These are phyloP conservation scores for Tachina fera DNA, from an alignment of 2,888 invertebrate genomes.

Conservation along the genomic window DNA sequence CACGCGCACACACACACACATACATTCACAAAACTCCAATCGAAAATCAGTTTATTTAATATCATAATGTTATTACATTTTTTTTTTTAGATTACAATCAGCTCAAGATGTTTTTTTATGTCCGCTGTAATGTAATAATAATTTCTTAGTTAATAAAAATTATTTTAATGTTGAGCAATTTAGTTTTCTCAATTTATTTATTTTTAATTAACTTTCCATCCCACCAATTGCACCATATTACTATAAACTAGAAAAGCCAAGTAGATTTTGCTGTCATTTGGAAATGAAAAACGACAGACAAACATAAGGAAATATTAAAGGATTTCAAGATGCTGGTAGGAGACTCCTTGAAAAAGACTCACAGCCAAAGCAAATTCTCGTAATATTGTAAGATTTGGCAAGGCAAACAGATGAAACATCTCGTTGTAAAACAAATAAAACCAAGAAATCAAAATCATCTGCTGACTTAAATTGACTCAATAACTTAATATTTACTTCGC, in stretches of 20 bases:
- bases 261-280: conserved; percentile 36
- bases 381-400: background rate
- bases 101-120: conserved; percentile 41
- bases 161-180: conserved; percentile 53
- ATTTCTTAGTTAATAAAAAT: conserved; percentile 6
- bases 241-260: conserved; percentile 45
- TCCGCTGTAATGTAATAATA: background rate
- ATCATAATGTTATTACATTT: background rate
- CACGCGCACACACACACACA: background rate
- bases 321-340: background rate
- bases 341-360: background rate
- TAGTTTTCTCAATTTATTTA: conserved; percentile 65
- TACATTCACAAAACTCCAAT: background rate
- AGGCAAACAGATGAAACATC: background rate
- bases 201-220: conserved; percentile 68
- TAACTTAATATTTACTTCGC: conserved; percentile 37
- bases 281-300: conserved; percentile 10
- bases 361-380: background rate
- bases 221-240: conserved; percentile 34
- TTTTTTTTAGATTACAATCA: conserved; percentile 9
- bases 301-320: background rate
- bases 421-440: conserved; percentile 3
- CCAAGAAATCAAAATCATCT: conserved; percentile 48
- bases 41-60: conserved; percentile 7
- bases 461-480: conserved; percentile 48